A percentile compares a stretch with the other conserved stretches of the same genome.
These are phyloP conservation scores for Archips crataeganus DNA, from an alignment of 2,888 invertebrate genomes.

Conservation along the genomic window DNA sequence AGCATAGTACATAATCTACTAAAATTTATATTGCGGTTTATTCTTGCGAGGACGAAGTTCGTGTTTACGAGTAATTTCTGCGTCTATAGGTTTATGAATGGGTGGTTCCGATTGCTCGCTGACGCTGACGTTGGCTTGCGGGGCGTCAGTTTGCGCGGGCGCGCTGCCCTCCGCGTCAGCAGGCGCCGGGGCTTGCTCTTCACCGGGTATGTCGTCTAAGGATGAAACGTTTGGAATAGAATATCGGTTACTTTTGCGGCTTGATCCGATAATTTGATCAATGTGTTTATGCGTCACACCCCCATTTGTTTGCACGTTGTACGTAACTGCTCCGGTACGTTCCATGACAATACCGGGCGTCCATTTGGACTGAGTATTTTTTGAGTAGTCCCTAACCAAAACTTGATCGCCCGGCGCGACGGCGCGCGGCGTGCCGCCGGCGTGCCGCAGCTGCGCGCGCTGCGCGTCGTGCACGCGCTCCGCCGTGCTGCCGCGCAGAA, in stretches of 20 bases:
- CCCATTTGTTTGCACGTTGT: background rate
- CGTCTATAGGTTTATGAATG: no score
- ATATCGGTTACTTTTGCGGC: conserved; percentile 4
- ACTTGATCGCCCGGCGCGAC: background rate
- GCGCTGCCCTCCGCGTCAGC: no score
- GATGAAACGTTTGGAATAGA: background rate
- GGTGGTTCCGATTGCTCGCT: no score
- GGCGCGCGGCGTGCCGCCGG: conserved; percentile 8
- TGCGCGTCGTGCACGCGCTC: background rate
- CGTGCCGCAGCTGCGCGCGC: conserved; percentile 12
- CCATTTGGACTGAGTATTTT: conserved; percentile 1
- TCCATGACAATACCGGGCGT: background rate
- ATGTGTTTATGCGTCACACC: conserved; percentile 1
- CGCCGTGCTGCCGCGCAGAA: conserved; percentile 7
- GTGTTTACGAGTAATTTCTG: no score
- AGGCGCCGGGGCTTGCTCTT: no score
- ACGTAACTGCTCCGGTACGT: conserved; percentile 13
- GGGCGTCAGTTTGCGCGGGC: no score
- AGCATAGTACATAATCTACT: no score
- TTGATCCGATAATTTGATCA: background rate
- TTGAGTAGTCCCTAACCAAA: conserved; percentile 4
- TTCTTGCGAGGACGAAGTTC: no score
- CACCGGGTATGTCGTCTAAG: no score
- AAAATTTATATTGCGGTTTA: no score
- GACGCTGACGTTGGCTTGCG: no score